Conservation (phyloP, 2,113 vertebrate genomes). For the Cololabis saira region DNA sequence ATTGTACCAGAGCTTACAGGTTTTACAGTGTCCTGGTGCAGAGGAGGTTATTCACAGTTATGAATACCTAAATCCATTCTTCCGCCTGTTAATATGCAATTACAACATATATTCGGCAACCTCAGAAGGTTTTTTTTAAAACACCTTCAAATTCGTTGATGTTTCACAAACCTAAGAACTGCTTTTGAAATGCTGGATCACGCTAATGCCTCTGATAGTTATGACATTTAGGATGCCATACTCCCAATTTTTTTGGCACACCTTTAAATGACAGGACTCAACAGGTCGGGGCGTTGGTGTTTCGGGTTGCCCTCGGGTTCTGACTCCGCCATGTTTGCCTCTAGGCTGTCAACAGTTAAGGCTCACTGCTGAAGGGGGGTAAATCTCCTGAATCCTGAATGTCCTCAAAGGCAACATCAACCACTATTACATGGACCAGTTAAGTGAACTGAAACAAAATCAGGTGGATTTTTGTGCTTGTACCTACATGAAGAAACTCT, state of each 20-base stretch:
- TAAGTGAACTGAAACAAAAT: constrained; percentile 35
- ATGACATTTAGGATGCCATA: constrained; percentile 36
- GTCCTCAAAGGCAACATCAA: constrained; percentile 63
- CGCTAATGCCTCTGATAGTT: constrained; percentile 16
- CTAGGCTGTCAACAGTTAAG: constrained; percentile 53
- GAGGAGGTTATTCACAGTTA: constrained; percentile 25
- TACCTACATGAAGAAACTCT: constrained; percentile 48
- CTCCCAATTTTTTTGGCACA: constrained; percentile 52
- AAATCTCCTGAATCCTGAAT: constrained; percentile 45
- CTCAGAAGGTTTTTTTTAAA: constrained; percentile 14
- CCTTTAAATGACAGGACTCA: constrained; percentile 31
- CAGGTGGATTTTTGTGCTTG: constrained; percentile 47
- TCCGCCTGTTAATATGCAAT: constrained; percentile 34
- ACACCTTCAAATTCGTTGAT: constrained; percentile 17
- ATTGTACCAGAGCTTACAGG: constrained; percentile 59
- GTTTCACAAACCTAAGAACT: constrained; percentile 26
- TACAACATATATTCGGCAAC: constrained; percentile 30
- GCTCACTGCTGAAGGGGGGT: constrained; percentile 39
- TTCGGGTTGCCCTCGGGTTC: constrained; percentile 46
- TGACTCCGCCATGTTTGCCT: constrained; percentile 21
- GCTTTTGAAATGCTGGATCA: constrained; percentile 24
- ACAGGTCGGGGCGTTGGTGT: constrained; percentile 25
- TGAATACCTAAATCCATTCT: constrained; percentile 37
- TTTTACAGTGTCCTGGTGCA: constrained; percentile 41
- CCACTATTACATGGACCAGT: constrained; percentile 33